Percentiles rank a stretch among this genome's conserved stretches.
Conservation (phyloP, 1,140 invertebrate species). For the Hylyphantes graminicola region DNA sequence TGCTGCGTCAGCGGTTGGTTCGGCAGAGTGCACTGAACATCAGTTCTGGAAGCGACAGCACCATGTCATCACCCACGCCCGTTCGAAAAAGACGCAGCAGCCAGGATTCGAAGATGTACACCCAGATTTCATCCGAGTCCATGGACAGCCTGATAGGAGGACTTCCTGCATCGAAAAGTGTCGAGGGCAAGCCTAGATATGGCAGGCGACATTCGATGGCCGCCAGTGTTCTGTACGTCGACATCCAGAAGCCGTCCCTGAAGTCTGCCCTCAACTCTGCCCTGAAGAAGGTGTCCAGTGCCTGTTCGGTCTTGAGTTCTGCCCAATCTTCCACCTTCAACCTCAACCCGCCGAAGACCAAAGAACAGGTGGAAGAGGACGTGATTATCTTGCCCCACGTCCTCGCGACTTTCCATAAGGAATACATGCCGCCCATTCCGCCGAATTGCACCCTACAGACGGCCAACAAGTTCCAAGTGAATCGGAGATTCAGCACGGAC, state of each 20-base stretch:
- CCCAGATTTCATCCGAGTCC: constrained; percentile 46
- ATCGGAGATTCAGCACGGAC: constrained; percentile 55
- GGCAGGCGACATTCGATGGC: constrained; percentile 43
- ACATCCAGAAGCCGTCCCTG: constrained; percentile 33
- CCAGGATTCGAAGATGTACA: constrained; percentile 28
- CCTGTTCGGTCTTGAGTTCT: constrained; percentile 37
- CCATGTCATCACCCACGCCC: constrained; percentile 35
- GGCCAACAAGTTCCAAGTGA: constrained; percentile 32
- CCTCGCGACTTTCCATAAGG: constrained; percentile 28
- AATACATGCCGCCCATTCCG: neutral
- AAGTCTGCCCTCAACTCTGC: constrained; percentile 48
- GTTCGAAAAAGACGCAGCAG: constrained; percentile 24
- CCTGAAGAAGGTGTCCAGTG: constrained; percentile 36
- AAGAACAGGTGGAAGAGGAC: constrained; percentile 11
- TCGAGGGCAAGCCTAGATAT: neutral
- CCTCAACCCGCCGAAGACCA: constrained; percentile 8
- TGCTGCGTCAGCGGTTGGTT: constrained; percentile 47
- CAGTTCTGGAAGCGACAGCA: constrained; percentile 10
- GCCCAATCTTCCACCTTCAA: constrained; percentile 45
- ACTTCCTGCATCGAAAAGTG: no score
- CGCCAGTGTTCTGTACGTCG: constrained; percentile 31
- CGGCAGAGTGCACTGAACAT: constrained; percentile 35
- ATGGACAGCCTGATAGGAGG: constrained; percentile 13
- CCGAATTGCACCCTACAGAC: neutral
- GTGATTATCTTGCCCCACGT: constrained; percentile 37